Evolutionary conservation across 2,888 invertebrate genomes (phyloP).

Genomic region (Ellobium chinense): DNA sequence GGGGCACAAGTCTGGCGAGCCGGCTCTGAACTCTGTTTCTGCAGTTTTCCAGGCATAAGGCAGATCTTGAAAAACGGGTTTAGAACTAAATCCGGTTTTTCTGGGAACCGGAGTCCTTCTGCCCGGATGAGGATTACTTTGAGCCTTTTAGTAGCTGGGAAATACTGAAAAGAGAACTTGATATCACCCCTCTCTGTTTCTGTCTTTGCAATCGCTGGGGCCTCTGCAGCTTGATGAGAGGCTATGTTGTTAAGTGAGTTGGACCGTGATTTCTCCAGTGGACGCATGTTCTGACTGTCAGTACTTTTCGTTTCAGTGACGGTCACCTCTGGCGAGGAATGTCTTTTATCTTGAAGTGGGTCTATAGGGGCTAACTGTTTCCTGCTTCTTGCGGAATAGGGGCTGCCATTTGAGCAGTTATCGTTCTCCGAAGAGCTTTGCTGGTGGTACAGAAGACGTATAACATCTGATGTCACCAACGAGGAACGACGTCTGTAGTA

Average conservation of each 20-base stretch:
- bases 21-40: conserved; percentile 75
- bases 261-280: conserved; percentile 33
- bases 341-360: conserved; percentile 56
- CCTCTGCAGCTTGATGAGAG: conserved; percentile 25
- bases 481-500: conserved; percentile 70
- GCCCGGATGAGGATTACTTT: conserved; percentile 76
- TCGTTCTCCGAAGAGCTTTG: conserved; percentile 15
- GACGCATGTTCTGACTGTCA: conserved; percentile 38
- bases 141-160: conserved; percentile 78
- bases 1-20: conserved; percentile 77
- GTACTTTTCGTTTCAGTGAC: conserved; percentile 49
- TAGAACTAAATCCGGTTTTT: conserved; percentile 70
- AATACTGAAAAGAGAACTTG: conserved; percentile 78
- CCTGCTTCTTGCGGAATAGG: conserved; percentile 43
- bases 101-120: conserved; percentile 74
- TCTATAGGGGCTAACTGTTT: conserved; percentile 51
- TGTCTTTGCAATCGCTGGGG: conserved; percentile 34
- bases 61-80: conserved; percentile 62
- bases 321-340: conserved; percentile 61
- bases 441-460: conserved; percentile 41
- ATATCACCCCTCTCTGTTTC: conserved; percentile 69
- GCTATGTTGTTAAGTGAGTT: conserved; percentile 12
- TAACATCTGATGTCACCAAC: conserved; percentile 52
- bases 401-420: conserved; percentile 35
- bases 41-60: conserved; percentile 79